Percentiles rank a stretch among this genome's conserved stretches.
Conservation (phyloP, 2,888 invertebrate genomes). For the Dolichopus griseipennis region DNA sequence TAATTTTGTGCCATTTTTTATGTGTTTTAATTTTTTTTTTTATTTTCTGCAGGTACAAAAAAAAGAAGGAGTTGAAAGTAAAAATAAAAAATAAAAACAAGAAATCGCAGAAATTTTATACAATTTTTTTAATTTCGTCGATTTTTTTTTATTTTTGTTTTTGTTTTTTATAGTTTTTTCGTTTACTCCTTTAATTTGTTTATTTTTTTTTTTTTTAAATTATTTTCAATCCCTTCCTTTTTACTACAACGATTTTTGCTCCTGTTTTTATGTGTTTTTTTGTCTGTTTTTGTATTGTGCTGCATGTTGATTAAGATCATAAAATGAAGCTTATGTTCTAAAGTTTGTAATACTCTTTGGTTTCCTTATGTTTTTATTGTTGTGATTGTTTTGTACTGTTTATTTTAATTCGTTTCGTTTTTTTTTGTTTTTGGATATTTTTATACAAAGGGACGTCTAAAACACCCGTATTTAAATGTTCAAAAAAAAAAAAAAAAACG, state of each 20-base stretch:
- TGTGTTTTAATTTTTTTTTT: not conserved
- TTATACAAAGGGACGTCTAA: not conserved
- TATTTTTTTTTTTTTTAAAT: not conserved
- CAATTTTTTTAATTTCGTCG: not conserved
- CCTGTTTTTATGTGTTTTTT: no score
- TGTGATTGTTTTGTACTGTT: not conserved
- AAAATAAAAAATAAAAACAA: not conserved
- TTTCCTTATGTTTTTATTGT: not conserved
- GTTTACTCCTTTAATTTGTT: not conserved
- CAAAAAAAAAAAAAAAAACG: no score
- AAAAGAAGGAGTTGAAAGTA: not conserved
- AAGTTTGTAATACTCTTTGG: not conserved
- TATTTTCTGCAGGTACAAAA: not conserved
- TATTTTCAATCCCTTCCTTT: not conserved
- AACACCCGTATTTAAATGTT: not conserved
- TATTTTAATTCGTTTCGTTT: not conserved
- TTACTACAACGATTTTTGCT: no score
- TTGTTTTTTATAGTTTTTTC: not conserved
- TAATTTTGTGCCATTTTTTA: not conserved
- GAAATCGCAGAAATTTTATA: not conserved
- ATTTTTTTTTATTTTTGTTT: not conserved
- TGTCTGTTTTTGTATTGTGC: no score
- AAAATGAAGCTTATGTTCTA: slow-evolving; percentile 4
- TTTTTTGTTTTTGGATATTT: not conserved
- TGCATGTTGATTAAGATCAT: slow-evolving; percentile 2